Evolutionary conservation across 2,113 vertebrate genomes (phyloP), one percentile per base, ranked within the genome.

Genomic region (Sinocyclocheilus maitianheensis): DNA sequence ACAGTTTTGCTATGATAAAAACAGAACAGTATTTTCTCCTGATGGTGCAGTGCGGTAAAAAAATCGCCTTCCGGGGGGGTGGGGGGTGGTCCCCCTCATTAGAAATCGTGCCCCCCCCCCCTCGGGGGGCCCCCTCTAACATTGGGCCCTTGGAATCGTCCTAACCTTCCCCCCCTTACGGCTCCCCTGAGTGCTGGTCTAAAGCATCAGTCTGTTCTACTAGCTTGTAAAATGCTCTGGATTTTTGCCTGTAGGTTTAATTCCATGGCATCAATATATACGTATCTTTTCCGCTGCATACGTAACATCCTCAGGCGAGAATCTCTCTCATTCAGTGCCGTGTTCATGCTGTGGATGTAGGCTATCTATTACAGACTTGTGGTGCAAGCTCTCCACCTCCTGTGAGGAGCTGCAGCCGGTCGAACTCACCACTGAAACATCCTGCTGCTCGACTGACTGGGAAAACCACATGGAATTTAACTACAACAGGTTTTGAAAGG

Each of bases 251-350:
- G n/a, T 81, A 55, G 53, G 26, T 55, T 84, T 69, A 55, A 48
- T 69, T 55, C 34, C 84, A 79, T 63, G 79, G 74, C 58, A 30
- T 83, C 63, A 74, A 18, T 77, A 58, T 40, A 87, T 71, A 51
- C 16, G 11, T 82, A 82, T 83, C 40, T 67, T 14, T 62, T 40
- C 53, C 46, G 67, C 69, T 85, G 77, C 81, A 77, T 51, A 26
- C 83, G 53, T 84, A 84, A 30, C 58, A 63, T 86, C 81, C 84
- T 71, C 84, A 75, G 65, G 55, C 80, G 30, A 62, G 46, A 72
- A 58, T 71, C 43, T 83, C 24, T 67, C 26, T 48, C 40, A 26
- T 83, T 51, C 24, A 82, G 20, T 34, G 13, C 24, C 14, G 24
- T 80, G 67, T 75, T 71, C 78, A 77, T 63, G 71, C 77, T 83